Evolutionary conservation across 2,888 invertebrate species (phyloP).

Genomic region (Paralinhomoeus sp.): DNA sequence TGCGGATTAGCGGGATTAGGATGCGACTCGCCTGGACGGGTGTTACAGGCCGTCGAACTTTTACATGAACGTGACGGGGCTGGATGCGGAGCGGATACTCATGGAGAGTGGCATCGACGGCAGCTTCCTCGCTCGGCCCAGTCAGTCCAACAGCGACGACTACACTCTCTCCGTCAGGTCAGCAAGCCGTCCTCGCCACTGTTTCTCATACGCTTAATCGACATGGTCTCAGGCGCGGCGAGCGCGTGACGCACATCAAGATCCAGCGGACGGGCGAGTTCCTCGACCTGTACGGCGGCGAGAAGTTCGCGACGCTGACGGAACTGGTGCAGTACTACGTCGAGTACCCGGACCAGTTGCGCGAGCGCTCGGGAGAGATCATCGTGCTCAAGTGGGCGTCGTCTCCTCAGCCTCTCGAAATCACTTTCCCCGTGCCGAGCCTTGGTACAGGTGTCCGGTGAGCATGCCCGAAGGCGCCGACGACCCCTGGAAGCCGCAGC

Average conservation of each 20-base stretch:
- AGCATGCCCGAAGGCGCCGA: no score
- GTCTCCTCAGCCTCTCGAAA: no score
- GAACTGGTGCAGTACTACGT: slow-evolving; percentile 92
- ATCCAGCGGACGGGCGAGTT: slow-evolving; percentile 95
- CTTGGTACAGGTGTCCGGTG: no score
- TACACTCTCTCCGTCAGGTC: slow-evolving; percentile 79
- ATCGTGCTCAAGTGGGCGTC: slow-evolving; percentile 51
- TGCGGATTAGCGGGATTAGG: no score
- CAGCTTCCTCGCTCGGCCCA: slow-evolving; percentile 81
- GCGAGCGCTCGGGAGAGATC: slow-evolving; percentile 78
- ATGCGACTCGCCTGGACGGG: no score
- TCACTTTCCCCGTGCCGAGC: no score
- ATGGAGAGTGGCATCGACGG: slow-evolving; percentile 81
- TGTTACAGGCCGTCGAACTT: slow-evolving; percentile 34
- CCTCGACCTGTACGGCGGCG: slow-evolving; percentile 82
- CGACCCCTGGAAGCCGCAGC: no score
- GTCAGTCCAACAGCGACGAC: slow-evolving; percentile 81
- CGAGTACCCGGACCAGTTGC: slow-evolving; percentile 40
- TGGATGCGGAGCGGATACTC: slow-evolving; percentile 76
- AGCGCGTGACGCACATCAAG: slow-evolving; percentile 92
- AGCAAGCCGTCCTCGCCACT: no score
- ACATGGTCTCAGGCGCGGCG: slow-evolving; percentile 53
- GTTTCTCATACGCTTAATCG: no score
- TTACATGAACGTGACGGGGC: slow-evolving; percentile 82
- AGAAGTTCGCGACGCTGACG: slow-evolving; percentile 86